These are phyloP conservation scores for Ornithoptera priamus DNA, from an alignment of 2,888 invertebrate genomes.

Conservation along the genomic window DNA sequence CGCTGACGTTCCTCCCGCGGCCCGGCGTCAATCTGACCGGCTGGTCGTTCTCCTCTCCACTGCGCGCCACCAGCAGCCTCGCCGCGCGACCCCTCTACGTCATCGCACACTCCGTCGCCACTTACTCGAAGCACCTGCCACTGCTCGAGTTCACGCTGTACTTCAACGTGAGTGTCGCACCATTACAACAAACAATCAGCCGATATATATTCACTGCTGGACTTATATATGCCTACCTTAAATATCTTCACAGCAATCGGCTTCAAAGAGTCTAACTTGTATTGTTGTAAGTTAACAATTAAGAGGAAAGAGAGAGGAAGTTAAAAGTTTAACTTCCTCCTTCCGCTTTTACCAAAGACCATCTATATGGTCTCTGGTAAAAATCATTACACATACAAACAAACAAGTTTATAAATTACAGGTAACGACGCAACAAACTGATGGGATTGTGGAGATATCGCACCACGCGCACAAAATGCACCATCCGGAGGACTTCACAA, in stretches of 20 bases:
- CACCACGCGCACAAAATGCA: constrained; percentile 58
- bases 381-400: too few relatives aligned
- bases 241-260: too few relatives aligned
- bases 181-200: too few relatives aligned
- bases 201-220: too few relatives aligned
- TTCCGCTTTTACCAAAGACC: too few relatives aligned
- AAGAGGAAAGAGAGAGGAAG: too few relatives aligned
- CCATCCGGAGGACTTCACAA: constrained; percentile 55
- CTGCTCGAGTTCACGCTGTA: constrained; percentile 44
- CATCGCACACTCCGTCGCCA: constrained; percentile 49
- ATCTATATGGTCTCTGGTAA: too few relatives aligned
- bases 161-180: constrained; percentile 45
- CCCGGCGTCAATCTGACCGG: constrained; percentile 36
- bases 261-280: too few relatives aligned
- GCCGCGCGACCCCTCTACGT: constrained; percentile 52
- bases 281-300: too few relatives aligned
- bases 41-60: constrained; percentile 50
- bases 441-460: constrained; percentile 47
- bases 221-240: too few relatives aligned
- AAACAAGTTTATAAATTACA: constrained; percentile 1
- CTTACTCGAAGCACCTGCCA: constrained; percentile 40
- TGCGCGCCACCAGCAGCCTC: constrained; percentile 32
- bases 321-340: too few relatives aligned
- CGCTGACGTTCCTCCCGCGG: constrained; percentile 53
- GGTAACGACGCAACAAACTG: constrained; percentile 47